Evolutionary conservation across 1,140 invertebrate genomes (phyloP).

Genomic region (Musca domestica): DNA sequence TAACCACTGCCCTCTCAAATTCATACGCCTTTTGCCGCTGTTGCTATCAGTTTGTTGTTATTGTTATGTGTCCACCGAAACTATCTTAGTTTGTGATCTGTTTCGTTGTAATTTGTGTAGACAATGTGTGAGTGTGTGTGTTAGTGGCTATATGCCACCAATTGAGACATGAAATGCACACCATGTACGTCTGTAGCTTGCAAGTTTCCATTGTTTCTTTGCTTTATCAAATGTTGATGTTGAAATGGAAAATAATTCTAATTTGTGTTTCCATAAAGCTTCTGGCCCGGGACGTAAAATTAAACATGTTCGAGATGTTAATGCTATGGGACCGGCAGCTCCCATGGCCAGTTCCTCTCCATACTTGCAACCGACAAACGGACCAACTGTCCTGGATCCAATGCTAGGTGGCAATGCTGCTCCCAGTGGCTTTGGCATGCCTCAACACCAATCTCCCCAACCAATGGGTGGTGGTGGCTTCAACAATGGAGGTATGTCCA

Average conservation of each 20-base stretch:
- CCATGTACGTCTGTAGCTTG: slow-evolving; percentile 33
- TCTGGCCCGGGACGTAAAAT: slow-evolving; percentile 56
- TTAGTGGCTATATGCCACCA: no score
- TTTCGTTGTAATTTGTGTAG: slow-evolving; percentile 19
- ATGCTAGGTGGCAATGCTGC: slow-evolving; percentile 35
- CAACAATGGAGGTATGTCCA: slow-evolving; percentile 9
- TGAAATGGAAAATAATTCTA: neutral
- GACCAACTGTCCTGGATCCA: slow-evolving; percentile 51
- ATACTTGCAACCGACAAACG: slow-evolving; percentile 49
- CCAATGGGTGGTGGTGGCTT: slow-evolving; percentile 25
- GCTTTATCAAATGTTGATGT: neutral
- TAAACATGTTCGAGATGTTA: slow-evolving; percentile 65
- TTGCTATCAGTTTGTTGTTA: slow-evolving; percentile 14
- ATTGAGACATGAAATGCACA: no score
- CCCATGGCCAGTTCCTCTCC: slow-evolving; percentile 41
- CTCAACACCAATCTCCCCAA: neutral
- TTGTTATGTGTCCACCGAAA: slow-evolving; percentile 22
- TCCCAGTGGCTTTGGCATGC: neutral
- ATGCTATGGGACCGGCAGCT: slow-evolving; percentile 59
- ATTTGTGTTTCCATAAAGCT: neutral
- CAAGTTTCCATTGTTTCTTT: slow-evolving; percentile 27
- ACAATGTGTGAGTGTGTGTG: neutral
- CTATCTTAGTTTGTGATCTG: slow-evolving; percentile 24
- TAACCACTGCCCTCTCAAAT: no score
- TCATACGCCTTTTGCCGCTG: slow-evolving; percentile 24